Evolutionary conservation across 2,113 vertebrate genomes (phyloP).

Genomic region (Ptychochromis oligacanthus): DNA sequence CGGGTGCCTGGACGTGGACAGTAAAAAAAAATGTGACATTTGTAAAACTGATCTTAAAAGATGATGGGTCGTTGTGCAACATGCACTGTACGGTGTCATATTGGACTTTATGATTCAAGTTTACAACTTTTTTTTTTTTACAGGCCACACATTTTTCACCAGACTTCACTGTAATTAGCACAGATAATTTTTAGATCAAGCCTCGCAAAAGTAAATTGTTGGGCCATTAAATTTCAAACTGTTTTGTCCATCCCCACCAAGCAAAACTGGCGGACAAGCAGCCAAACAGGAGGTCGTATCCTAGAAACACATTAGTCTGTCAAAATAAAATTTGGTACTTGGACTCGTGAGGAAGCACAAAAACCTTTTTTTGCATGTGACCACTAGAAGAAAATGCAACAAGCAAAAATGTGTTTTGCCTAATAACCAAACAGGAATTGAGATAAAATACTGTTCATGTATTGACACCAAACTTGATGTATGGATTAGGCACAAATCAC

Average conservation of each 20-base stretch:
- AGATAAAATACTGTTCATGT: too few relatives aligned
- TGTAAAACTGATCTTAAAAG: neutral
- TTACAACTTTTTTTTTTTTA: neutral
- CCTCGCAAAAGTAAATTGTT: neutral
- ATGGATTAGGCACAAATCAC: too few relatives aligned
- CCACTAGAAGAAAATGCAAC: too few relatives aligned
- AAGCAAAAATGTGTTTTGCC: neutral
- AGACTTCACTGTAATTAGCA: neutral
- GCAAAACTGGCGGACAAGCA: neutral
- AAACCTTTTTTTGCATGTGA: neutral
- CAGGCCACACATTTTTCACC: neutral
- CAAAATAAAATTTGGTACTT: neutral
- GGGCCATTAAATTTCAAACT: neutral
- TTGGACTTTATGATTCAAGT: too few relatives aligned
- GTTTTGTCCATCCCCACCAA: neutral
- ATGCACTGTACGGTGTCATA: neutral
- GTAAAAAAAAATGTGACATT: too few relatives aligned
- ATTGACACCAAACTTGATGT: too few relatives aligned
- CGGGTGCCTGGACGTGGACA: too few relatives aligned
- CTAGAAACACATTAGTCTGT: neutral
- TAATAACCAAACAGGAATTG: neutral
- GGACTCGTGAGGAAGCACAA: neutral
- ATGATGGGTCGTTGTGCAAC: neutral
- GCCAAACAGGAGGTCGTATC: accelerated
- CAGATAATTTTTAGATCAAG: neutral